Base-by-base conservation (phyloP, 2,113 vertebrate species). In the Ammospiza caudacuta region DNA sequence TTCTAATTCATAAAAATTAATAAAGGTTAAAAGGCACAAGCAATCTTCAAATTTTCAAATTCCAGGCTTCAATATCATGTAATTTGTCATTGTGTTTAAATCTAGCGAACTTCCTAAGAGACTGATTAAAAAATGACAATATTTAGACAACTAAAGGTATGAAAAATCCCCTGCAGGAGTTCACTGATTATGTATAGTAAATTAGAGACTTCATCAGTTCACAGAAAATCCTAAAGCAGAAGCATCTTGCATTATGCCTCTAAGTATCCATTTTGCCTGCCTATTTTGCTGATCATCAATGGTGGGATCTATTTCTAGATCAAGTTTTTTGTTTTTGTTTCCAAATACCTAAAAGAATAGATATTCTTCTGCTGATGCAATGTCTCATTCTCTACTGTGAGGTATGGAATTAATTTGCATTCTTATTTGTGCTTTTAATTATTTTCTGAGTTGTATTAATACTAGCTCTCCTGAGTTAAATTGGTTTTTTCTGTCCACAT, bases 401-500 rank as follows among this genome's bases (percentile, higher is more conserved):
- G 67, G 31, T 88, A 91, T 58, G 31, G 62, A 91, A 83, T 94
- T 89, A 79, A 95, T 96, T 91, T 95, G 41, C 51, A 73, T 73
- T 92, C 43, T 82, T 91, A 79, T 87, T 92, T 85, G 44, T 79
- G 66, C 37, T 89, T 91, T 87, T 93, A 95, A 94, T 95, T 96
- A 82, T 87, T 85, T 95, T 95, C 37, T 69, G 37, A 69, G 11
- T 76, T 73, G 46, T 61, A 90, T 73, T 87, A 96, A 51, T 89
- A 64, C 47, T 84, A 82, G 28, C 25, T 87, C 43, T 89, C 49
- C 58, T 79, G 87, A 95, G 58, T 27, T 91, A 92, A 94, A 91
- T 62, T 91, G 57, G 17, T 89, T 85, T 95, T 97, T 96, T 95
- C 59, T 91, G 89, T 94, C 77, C 81, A 94, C 46, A 76, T 90